phyloP scores from a whole-genome alignment of 2,113 vertebrate genomes.

The Cygnus buccinator region DNA sequence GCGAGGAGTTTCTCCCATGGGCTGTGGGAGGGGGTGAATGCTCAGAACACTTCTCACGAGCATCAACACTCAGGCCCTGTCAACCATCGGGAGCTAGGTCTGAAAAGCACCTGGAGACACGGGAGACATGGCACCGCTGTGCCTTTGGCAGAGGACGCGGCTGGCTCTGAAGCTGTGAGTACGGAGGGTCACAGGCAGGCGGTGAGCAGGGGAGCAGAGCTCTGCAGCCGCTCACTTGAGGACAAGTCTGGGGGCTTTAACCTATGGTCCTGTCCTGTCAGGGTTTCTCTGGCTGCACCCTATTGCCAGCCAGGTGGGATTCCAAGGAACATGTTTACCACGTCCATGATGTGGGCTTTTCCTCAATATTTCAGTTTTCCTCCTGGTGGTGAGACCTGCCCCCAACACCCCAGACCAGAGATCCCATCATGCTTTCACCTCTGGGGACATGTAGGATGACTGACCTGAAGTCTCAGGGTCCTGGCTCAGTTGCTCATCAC shows the following conservation, averaged over 20 bases:
- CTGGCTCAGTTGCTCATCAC: background rate
- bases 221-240: accelerated
- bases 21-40: background rate
- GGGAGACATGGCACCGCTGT: accelerated
- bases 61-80: background rate
- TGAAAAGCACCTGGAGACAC: accelerated
- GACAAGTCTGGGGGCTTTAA: background rate
- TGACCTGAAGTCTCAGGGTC: background rate
- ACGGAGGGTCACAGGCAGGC: background rate
- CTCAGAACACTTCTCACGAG: accelerated
- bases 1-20: background rate
- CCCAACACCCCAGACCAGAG: background rate
- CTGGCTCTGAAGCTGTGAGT: background rate
- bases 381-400: background rate
- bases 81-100: accelerated
- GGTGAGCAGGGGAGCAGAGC: background rate
- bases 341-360: too few relatives aligned
- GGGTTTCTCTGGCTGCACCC: background rate
- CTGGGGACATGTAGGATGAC: accelerated
- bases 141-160: background rate
- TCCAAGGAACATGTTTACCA: accelerated
- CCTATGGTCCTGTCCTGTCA: accelerated
- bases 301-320: background rate
- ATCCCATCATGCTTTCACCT: accelerated
- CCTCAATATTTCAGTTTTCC: background rate